Evolutionary conservation across 1,140 invertebrate genomes (phyloP), one percentile per base, ranked within the genome.

Genomic region (Ostrea denselamellosa): DNA sequence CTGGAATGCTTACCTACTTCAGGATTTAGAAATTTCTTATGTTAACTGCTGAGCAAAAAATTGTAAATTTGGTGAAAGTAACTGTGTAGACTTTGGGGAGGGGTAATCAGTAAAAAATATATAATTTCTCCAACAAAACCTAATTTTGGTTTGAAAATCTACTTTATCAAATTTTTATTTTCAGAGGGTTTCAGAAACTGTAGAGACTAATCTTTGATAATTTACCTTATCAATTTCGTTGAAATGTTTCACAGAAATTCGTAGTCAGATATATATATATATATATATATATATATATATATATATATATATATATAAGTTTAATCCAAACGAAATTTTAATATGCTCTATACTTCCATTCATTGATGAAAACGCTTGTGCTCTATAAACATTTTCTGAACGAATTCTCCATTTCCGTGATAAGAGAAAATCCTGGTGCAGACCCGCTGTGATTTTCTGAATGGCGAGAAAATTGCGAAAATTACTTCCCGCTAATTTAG

Each of bases 381-480:
- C 22, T 25, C 68, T 77, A 34, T 14, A 77, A 34, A 14, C 10
- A 9, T 10, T 25, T 77, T 77, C 28, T 77, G 25, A 77, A 77
- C 68, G 22, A 28, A 77, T 77, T 77, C 68, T 77, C 25, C 68
- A 44, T 77, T 77, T 77, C 28, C 22, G 25, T 17, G 68, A 77
- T 77, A 77, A 77, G 68, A 77, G 8, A 12, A 10, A 77, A 17
- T 25, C 25, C 8, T 25, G 25, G 22, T 25, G 25, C 68, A 77
- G 25, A 25, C 68, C 68, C 25, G 25, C 12, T 12, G 25, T 34
- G 68, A 77, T 77, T 77, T 77, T 25, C 68, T 77, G 68, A 77
- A 77, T 77, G 68, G 68, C 68, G 28, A 77, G 25, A 77, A 77
- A 77, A 34, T 77, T 77, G 22, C 10, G 22, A 77, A 77, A 77